These are phyloP conservation scores for Nestor notabilis DNA, from an alignment of 2,113 vertebrate genomes.

Conservation along the genomic window DNA sequence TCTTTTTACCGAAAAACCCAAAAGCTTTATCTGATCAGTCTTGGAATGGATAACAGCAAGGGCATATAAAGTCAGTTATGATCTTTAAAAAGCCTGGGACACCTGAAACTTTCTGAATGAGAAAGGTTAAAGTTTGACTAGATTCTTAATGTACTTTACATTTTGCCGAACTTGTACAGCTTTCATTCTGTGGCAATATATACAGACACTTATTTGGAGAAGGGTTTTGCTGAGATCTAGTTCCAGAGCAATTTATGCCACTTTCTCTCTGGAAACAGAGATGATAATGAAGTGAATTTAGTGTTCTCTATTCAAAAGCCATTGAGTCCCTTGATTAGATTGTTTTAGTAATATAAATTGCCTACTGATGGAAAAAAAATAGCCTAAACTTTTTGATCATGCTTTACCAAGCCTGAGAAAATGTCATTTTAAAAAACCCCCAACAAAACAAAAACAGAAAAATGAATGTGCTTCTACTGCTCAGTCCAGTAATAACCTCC, in stretches of 20 bases:
- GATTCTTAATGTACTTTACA: background rate
- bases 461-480: background rate
- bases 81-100: background rate
- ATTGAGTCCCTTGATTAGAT: slow-evolving; percentile 12
- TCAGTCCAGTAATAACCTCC: background rate
- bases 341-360: slow-evolving; percentile 52
- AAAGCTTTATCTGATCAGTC: background rate
- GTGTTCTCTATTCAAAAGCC: slow-evolving; percentile 21
- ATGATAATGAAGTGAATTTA: slow-evolving; percentile 34
- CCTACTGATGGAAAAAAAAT: background rate
- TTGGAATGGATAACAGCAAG: background rate
- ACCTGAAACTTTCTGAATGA: background rate
- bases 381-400: slow-evolving; percentile 21
- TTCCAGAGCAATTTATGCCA: slow-evolving; percentile 17
- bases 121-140: background rate
- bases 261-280: slow-evolving; percentile 29
- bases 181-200: background rate
- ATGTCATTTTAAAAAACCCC: background rate
- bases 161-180: slow-evolving; percentile 7
- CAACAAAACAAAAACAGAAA: background rate
- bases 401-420: background rate
- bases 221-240: background rate
- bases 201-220: slow-evolving; percentile 6
- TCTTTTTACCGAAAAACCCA: background rate
- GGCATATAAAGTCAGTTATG: background rate